Base-by-base conservation (phyloP, 2,113 vertebrate genomes). In the Cnemophilus loriae region DNA sequence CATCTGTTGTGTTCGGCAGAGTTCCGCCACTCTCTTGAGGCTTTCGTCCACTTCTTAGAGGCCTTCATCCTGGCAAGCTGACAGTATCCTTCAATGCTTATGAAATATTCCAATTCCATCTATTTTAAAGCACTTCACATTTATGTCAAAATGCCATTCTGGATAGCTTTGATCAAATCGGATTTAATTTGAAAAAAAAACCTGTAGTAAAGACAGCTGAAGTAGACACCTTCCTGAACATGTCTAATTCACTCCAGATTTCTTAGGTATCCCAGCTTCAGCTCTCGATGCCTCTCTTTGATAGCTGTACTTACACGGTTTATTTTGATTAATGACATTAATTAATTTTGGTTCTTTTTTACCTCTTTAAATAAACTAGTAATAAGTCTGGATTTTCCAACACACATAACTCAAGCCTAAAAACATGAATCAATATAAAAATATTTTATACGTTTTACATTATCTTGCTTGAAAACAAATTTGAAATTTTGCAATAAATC, bases 401-500 rank as follows among this genome's bases (percentile, higher is more conserved):
- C 1, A 33, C 37, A 47, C 4, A 19, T 64, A 55, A 27, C 18
- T 93, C 83, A 84, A 73, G 37, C 14, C 5, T 53, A 59, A 56
- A 83, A 83, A 64, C 16, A 27, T 9, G 30, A 84, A 47, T 18
- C 0, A 37, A 5, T 30, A 24, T 6, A 80, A 84, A 89, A 76
- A 49, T 0, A 61, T 69, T 89, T 75, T 84, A 42, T n/a, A 32
- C 3, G 46, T 94, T 93, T 94, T 93, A 24, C 18, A 67, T 70
- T 93, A 76, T 83, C 39, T 68, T 89, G 3, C 42, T 92, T 53
- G 18, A 86, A 94, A 93, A 71, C 16, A 95, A 75, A 89, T 86
- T 57, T 56, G 4, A 87, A 37, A 90, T 85, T 95, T 96, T 89
- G 49, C 17, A 76, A 84, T 93, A 94, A 89, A 92, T 87, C 20